Evolutionary conservation across 1,140 invertebrate genomes (phyloP).

Genomic region (Choristoneura fumiferana): DNA sequence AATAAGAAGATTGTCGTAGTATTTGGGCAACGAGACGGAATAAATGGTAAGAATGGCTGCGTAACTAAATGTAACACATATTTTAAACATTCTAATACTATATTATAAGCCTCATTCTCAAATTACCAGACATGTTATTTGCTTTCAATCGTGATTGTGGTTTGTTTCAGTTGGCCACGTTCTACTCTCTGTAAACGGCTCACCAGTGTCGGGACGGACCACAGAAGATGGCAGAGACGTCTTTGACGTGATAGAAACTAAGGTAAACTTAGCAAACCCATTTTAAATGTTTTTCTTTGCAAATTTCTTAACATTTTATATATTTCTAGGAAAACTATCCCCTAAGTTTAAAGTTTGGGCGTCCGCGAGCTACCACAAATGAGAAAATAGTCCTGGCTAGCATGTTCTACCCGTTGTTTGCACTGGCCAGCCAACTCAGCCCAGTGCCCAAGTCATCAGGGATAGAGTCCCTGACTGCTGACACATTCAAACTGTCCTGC

Average conservation of each 20-base stretch:
- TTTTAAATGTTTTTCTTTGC: neutral
- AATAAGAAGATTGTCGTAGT: conserved; percentile 96
- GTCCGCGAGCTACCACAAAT: conserved; percentile 95
- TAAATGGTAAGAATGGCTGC: conserved; percentile 85
- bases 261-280: conserved; percentile 73
- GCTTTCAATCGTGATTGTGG: neutral
- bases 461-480: conserved; percentile 96
- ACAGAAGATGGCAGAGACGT: conserved; percentile 92
- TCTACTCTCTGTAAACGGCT: conserved; percentile 92
- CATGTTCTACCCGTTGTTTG: conserved; percentile 97
- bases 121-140: no score
- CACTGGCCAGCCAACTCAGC: conserved; percentile 97
- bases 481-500: conserved; percentile 97
- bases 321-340: conserved; percentile 63
- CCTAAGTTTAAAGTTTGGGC: conserved; percentile 88
- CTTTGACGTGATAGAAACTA: conserved; percentile 85
- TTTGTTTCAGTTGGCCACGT: conserved; percentile 91
- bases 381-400: conserved; percentile 97
- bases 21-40: conserved; percentile 96
- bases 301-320: no score
- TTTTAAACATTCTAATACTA: neutral
- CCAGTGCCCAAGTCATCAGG: conserved; percentile 97
- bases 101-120: neutral
- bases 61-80: neutral
- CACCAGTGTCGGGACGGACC: conserved; percentile 86